These are phyloP conservation scores for Cinclus cinclus DNA, from an alignment of 2,113 vertebrate species.

Conservation along the genomic window DNA sequence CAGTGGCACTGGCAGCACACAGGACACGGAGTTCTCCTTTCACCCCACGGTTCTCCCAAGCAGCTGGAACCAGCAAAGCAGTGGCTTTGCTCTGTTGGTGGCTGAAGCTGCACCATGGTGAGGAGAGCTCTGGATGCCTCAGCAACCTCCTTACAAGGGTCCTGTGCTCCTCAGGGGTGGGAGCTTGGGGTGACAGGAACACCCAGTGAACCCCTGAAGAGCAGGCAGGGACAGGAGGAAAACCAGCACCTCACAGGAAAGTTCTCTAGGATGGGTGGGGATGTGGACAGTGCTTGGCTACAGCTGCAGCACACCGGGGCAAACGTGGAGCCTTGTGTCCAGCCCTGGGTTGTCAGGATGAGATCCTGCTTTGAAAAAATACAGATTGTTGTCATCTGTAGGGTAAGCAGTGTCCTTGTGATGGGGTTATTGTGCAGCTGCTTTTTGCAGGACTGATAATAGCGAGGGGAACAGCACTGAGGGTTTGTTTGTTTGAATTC, in stretches of 20 bases:
- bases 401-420: accelerated
- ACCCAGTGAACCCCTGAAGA: not conserved
- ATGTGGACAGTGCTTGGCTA: not conserved
- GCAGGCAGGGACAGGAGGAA: not conserved
- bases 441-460: not conserved
- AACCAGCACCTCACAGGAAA: accelerated
- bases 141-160: accelerated
- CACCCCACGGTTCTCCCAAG: not conserved
- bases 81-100: not conserved
- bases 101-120: not conserved
- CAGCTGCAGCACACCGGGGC: accelerated
- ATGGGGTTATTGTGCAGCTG: accelerated
- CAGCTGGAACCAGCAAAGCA: not conserved
- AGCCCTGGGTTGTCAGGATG: accelerated
- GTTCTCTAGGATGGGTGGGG: not conserved
- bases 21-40: accelerated
- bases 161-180: not conserved
- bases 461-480: accelerated
- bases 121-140: not conserved
- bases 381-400: accelerated
- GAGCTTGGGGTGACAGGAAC: not conserved
- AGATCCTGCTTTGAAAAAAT: not conserved
- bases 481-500: not conserved
- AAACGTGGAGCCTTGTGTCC: accelerated
- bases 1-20: accelerated